Evolutionary conservation across 2,113 vertebrate species (phyloP), one percentile per base, ranked within the genome.

Genomic region (Hypocryptadius cinnamomeus): DNA sequence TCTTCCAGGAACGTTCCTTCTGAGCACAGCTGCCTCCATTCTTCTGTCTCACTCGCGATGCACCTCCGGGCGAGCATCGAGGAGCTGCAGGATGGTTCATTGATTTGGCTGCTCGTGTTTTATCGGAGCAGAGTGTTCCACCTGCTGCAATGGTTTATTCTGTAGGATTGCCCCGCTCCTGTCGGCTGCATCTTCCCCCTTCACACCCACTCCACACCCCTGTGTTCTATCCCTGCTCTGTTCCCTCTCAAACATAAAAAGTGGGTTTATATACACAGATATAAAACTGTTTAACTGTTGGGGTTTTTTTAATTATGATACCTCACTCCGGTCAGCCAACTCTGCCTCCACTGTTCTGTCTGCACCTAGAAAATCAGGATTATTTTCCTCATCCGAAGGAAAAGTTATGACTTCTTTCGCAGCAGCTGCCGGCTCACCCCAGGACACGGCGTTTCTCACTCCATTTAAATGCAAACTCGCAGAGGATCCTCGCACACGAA

Each of bases 321-420:
- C 10, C 11, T 87, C 47, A 16, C 18, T 65, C 25, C 19, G 25
- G 17, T 5, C 59, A 85, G 17, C 35, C 64, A 27, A 37, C 21
- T 79, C 72, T 68, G 35, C 70, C 8, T 42, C 24, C 51, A 6
- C 44, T 59, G 13, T 31, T 40, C 16, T 23, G 28, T 33, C 44
- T 64, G 33, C 35, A 47, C 10, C 16, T 45, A 40, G 48, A 65
- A 82, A 95, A 85, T 20, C 3, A 39, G 35, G 19, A 51, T 25
- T 53, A 19, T 61, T 85, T 92, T 73, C 37, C 59, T 73, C 11
- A 24, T 31, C 15, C 24, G 5, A 28, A 31, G 59, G 22, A 18
- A 25, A 65, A 73, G 28, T 51, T 33, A 4, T 12, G 0, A 0
- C 22, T 74, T 39, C 42, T 40, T 53, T 39, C 20, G 4, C n/a